Conservation (phyloP, 2,888 invertebrate species). For the Eudemis profundana region DNA sequence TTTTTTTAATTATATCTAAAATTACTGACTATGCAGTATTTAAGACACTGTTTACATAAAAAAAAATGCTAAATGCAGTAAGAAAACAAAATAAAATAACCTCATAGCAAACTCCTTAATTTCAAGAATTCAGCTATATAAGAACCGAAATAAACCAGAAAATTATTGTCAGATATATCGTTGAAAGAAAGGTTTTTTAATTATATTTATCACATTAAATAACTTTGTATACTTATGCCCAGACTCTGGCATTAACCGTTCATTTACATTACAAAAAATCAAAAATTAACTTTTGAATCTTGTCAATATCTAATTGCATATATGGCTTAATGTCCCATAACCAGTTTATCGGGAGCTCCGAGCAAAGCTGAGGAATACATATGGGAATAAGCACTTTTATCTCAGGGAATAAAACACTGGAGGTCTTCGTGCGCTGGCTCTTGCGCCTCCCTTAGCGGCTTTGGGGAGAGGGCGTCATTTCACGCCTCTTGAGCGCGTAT, state of each 20-base stretch:
- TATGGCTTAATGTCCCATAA: constrained; percentile 49
- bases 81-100: too few relatives aligned
- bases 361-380: constrained; percentile 20
- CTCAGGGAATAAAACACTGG: constrained; percentile 57
- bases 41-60: too few relatives aligned
- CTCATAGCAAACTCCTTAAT: too few relatives aligned
- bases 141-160: too few relatives aligned
- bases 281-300: constrained; percentile 58
- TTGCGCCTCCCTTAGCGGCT: constrained; percentile 53
- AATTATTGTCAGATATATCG: too few relatives aligned
- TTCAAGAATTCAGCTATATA: too few relatives aligned
- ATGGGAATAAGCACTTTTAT: constrained; percentile 41
- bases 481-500: constrained; percentile 82
- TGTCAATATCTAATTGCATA: constrained; percentile 67
- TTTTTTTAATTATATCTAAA: too few relatives aligned
- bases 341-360: constrained; percentile 51
- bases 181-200: too few relatives aligned
- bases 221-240: too few relatives aligned
- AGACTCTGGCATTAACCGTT: too few relatives aligned
- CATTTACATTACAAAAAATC: constrained; percentile 25
- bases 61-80: too few relatives aligned
- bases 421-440: constrained; percentile 64
- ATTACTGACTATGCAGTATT: too few relatives aligned
- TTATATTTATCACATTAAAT: not conserved
- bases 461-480: constrained; percentile 72